These are phyloP conservation scores for Saguinus midas DNA, from an alignment of 2,113 vertebrate genomes.

Conservation along the genomic window DNA sequence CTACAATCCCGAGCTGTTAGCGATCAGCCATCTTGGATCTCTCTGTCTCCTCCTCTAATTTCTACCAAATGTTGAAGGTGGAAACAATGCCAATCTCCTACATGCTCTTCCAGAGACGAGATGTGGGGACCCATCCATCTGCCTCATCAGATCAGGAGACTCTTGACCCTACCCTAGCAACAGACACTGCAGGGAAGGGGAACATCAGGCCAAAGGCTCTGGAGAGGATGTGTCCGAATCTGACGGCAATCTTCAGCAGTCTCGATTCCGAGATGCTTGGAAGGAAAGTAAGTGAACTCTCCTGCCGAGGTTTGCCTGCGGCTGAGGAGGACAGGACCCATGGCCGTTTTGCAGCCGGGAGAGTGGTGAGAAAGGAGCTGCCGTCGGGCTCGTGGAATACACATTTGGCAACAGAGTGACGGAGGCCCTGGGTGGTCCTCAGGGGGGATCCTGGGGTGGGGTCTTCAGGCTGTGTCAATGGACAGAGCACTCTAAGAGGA, in stretches of 20 bases:
- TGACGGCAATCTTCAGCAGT: background rate
- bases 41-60: background rate
- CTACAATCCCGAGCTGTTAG: too few species aligned
- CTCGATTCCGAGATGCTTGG: background rate
- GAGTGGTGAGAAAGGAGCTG: background rate
- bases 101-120: background rate
- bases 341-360: too few species aligned
- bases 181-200: background rate
- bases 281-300: background rate
- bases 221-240: background rate
- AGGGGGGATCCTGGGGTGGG: background rate
- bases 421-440: background rate
- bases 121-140: fast-evolving
- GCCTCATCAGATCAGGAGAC: background rate
- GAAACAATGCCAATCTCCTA: background rate
- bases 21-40: too few species aligned
- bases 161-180: background rate
- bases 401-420: background rate
- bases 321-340: background rate
- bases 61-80: background rate
- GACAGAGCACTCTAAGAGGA: background rate
- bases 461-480: background rate
- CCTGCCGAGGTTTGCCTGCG: too few species aligned
- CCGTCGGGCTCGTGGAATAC: too few species aligned
- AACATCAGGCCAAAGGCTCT: background rate